These are phyloP conservation scores for human (Homo sapiens) DNA, from an alignment of 2,113 vertebrate species.

Conservation along the genomic window DNA sequence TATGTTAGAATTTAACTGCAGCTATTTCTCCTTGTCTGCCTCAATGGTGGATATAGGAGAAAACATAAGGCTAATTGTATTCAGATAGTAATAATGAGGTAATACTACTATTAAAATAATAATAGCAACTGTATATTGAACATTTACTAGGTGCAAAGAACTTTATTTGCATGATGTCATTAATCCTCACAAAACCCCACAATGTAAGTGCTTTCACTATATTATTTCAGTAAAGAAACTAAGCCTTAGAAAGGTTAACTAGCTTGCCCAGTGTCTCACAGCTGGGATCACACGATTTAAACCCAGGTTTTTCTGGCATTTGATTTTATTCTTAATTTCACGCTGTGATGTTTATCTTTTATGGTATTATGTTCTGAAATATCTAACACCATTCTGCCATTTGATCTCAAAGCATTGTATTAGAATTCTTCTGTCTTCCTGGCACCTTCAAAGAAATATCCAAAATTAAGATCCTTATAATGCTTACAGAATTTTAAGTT, in stretches of 20 bases:
- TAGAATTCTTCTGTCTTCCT: not conserved
- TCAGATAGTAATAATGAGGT: not conserved
- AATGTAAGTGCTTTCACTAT: not conserved
- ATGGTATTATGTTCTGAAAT: not conserved
- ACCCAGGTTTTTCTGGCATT: not conserved
- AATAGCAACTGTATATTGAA: not conserved
- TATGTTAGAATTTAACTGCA: not conserved
- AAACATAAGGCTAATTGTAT: not conserved
- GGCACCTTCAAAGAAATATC: not conserved
- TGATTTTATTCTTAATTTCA: not conserved
- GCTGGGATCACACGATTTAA: not conserved
- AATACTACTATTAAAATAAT: not conserved
- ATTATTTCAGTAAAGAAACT: not conserved
- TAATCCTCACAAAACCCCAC: not conserved
- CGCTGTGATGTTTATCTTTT: not conserved
- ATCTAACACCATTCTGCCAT: not conserved
- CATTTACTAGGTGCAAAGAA: not conserved
- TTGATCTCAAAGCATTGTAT: not conserved
- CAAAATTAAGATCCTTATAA: slow-evolving; percentile 30
- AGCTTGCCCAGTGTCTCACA: not conserved
- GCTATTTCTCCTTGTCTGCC: not conserved
- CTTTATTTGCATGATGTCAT: not conserved
- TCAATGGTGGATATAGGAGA: not conserved
- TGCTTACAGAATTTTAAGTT: not conserved
- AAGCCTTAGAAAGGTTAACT: not conserved